Evolutionary conservation across 2,888 invertebrate genomes (phyloP), one percentile per base, ranked within the genome.

Genomic region (Pachliopta kotzebuea): DNA sequence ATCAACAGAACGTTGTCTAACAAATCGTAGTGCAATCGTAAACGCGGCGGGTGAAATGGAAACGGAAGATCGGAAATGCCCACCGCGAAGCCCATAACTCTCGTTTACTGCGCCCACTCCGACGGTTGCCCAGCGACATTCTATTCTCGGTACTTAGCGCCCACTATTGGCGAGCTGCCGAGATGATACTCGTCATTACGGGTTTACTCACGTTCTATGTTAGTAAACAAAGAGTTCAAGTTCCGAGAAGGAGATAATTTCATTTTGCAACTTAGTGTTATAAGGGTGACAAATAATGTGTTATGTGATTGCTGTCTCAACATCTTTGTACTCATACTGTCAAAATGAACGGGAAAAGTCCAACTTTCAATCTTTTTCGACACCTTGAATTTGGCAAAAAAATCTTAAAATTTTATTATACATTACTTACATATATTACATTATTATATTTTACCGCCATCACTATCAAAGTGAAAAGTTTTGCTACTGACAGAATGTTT

Each of bases 81-180:
- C 83, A 82, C 84, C 83, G 78, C 82, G 71, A 70, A 69, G 71
- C 77, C 74, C 71, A 79, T 85, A 86, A 84, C 72, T 85, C 83
- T 78, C 64, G 67, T 70, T 71, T 70, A 70, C 65, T 68, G 63
- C 68, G 62, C 58, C 63, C 60, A 65, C 70, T 68, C 69, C 69
- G 69, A 74, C 75, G 74, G 69, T 66, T 72, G 77, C 77, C 71
- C 80, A 77, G 80, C 81, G 87, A 87, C 86, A 86, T 75, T 86
- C 84, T 90, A 89, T 88, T 89, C 86, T 73, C 62, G 83, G 82
- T 75, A 74, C 56, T 72, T 78, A 87, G 86, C 88, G 89, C 88
- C 89, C 88, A 88, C 89, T 90, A 78, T 85, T 90, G 90, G 90
- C 90, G 82, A 82, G 80, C 74, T 89, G 90, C 90, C 90, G 86